Base-by-base conservation (phyloP, 2,113 vertebrate genomes). In the Pachyramphus minor region DNA sequence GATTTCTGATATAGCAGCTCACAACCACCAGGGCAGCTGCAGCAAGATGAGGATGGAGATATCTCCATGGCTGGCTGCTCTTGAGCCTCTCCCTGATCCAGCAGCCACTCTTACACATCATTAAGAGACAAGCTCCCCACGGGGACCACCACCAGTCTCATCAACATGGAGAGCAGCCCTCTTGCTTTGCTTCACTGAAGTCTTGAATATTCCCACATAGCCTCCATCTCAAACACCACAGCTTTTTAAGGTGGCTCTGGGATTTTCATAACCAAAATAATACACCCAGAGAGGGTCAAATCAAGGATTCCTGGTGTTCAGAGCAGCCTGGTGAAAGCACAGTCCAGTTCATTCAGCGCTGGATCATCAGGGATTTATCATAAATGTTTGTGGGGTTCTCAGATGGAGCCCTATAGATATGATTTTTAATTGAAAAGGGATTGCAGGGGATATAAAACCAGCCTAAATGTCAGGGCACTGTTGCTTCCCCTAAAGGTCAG, bases 371-470 rank as follows among this genome's bases (percentile, higher is more conserved):
- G 33, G 62, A 76, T 91, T 93, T 77, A 55, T 82, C 45, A 18
- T 58, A 95, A 88, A 86, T 28, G 23, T 21, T 76, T 63, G 69
- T 8, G 11, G 66, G 74, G 35, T n/a, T 33, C 62, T 94, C 87
- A 42, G 68, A 91, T 37, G 80, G 37, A 73, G 23, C 82, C 80
- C 91, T 62, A 27, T 44, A 53, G n/a, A 76, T 60, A 33, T 4
- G 73, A 94, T 45, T 85, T 97, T 91, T 95, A 97, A 95, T 95
- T 95, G 91, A 94, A 93, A 91, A 91, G 31, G 62, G 75, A 95
- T 92, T 94, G 68, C 31, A 77, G 87, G 39, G 77, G 84, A 94
- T 87, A 96, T 76, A 84, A 96, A 96, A 93, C 63, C 87, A 91
- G 8, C 71, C 64, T 49, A 97, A 96, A 95, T 93, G 86, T 94